Conservation (phyloP, 2,113 vertebrate species). For the Antennarius striatus region DNA sequence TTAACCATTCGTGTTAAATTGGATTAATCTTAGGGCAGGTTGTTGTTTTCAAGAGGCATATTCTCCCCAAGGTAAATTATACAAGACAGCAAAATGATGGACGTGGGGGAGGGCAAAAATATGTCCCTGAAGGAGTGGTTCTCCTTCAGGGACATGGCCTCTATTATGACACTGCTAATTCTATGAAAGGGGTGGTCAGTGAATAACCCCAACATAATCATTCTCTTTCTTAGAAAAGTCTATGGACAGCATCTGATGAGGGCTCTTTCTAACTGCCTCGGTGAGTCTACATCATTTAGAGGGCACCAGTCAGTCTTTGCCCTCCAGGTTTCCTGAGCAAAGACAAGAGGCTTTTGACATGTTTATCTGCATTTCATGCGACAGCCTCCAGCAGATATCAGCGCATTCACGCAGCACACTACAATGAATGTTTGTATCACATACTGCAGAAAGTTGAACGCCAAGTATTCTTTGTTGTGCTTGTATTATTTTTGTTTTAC, state of each 20-base stretch:
- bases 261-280: conserved; percentile 29
- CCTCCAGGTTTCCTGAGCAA: conserved; percentile 21
- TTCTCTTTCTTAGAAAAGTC: conserved; percentile 50
- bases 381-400: conserved; percentile 39
- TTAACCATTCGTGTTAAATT: conserved; percentile 45
- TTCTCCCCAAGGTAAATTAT: conserved; percentile 38
- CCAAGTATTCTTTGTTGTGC: not conserved
- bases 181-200: conserved; percentile 51
- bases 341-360: conserved; percentile 39
- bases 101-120: conserved; percentile 54
- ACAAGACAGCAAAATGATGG: conserved; percentile 59
- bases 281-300: conserved; percentile 46
- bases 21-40: conserved; percentile 25
- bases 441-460: not conserved
- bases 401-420: conserved; percentile 10
- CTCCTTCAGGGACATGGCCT: conserved; percentile 49
- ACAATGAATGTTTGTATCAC: not conserved
- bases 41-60: conserved; percentile 42
- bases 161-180: conserved; percentile 55
- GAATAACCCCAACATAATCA: conserved; percentile 51
- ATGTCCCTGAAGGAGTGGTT: conserved; percentile 21
- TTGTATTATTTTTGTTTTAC: not conserved
- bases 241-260: conserved; percentile 34
- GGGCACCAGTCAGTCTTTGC: conserved; percentile 31
- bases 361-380: conserved; percentile 16